Conservation (phyloP, 2,888 invertebrate genomes). For the Scaptomyza caliginosa region DNA sequence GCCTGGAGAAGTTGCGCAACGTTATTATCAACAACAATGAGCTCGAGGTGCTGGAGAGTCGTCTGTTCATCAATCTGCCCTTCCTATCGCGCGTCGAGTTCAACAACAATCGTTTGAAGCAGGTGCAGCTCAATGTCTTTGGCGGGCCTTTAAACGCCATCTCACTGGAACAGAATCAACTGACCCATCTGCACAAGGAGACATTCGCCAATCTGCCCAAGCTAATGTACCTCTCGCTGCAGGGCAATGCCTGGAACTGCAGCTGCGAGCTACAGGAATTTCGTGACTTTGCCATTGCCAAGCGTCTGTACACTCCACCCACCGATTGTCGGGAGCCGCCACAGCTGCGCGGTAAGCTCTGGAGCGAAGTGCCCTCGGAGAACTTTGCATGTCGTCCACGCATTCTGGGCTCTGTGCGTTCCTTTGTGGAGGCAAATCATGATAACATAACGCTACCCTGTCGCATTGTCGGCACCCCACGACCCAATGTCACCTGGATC, state of each 20-base stretch:
- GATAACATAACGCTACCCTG: constrained; percentile 90
- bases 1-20: constrained; percentile 89
- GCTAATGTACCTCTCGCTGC: constrained; percentile 89
- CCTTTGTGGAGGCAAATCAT: constrained; percentile 87
- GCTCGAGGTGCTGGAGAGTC: constrained; percentile 89
- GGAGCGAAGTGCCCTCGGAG: constrained; percentile 89
- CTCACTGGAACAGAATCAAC: constrained; percentile 89
- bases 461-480: constrained; percentile 86
- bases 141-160: constrained; percentile 88
- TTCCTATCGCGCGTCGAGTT: constrained; percentile 91
- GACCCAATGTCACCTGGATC: constrained; percentile 90
- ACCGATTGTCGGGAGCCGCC: constrained; percentile 90
- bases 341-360: constrained; percentile 88
- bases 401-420: constrained; percentile 85
- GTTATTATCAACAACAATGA: constrained; percentile 90
- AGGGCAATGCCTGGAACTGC: constrained; percentile 94
- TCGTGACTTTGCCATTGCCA: constrained; percentile 90
- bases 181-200: constrained; percentile 88
- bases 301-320: constrained; percentile 90
- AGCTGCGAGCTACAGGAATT: constrained; percentile 93
- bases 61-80: constrained; percentile 90
- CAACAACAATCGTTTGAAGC: constrained; percentile 89
- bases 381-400: constrained; percentile 93
- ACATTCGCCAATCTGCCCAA: constrained; percentile 88
- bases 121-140: constrained; percentile 89